Evolutionary conservation across 2,113 vertebrate genomes (phyloP).

Genomic region (Oryzias javanicus): DNA sequence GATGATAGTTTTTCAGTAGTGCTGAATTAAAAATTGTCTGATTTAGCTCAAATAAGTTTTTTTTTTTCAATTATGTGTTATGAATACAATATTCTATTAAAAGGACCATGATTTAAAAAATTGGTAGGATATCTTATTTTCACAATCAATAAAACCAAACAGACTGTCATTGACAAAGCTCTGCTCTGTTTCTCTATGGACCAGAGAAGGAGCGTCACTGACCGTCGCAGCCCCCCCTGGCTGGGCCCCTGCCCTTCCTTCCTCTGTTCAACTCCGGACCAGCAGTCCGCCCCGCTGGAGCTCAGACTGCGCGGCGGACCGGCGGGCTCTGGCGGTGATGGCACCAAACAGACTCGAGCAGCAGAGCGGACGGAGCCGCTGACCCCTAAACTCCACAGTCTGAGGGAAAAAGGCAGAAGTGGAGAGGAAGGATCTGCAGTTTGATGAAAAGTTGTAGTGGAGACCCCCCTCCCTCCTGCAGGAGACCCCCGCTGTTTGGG

Average conservation of each 20-base stretch:
- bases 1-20: too few relatives aligned
- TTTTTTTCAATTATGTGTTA: too few relatives aligned
- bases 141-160: too few relatives aligned
- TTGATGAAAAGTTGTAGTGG: conserved; percentile 40
- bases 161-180: too few relatives aligned
- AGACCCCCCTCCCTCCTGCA: too few relatives aligned
- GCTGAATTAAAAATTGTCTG: too few relatives aligned
- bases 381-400: neutral
- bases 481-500: too few relatives aligned
- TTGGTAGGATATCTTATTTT: too few relatives aligned
- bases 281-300: conserved; percentile 23
- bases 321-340: conserved; percentile 33
- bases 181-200: too few relatives aligned
- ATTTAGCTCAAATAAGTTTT: too few relatives aligned
- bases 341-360: conserved; percentile 31
- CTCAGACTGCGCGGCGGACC: conserved; percentile 4
- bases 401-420: conserved; percentile 1
- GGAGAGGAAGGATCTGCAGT: neutral
- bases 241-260: conserved; percentile 25
- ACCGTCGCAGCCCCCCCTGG: conserved; percentile 31
- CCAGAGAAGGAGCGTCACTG: neutral
- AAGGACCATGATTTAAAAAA: too few relatives aligned
- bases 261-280: conserved; percentile 34
- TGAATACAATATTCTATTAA: too few relatives aligned
- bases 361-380: neutral